These are phyloP conservation scores for Oxytorus armatus DNA, from an alignment of 2,888 invertebrate genomes.

Conservation along the genomic window DNA sequence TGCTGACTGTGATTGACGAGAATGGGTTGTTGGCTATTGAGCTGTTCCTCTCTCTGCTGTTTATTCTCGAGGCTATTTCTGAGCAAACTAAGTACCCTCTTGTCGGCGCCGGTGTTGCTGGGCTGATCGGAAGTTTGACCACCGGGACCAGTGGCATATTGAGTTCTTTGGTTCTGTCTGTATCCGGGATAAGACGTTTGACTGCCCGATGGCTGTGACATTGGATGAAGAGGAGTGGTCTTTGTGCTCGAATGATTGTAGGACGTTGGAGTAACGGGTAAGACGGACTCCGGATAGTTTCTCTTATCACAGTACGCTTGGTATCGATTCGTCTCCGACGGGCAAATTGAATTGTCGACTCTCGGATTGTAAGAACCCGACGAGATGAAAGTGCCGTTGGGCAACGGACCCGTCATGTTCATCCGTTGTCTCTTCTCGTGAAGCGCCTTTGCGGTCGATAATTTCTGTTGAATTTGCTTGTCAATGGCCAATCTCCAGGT, in stretches of 20 bases:
- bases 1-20: slow-evolving; percentile 80
- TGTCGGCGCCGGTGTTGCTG: slow-evolving; percentile 87
- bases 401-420: slow-evolving; percentile 73
- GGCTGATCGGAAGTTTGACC: slow-evolving; percentile 69
- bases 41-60: slow-evolving; percentile 81
- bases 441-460: slow-evolving; percentile 79
- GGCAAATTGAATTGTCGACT: slow-evolving; percentile 71
- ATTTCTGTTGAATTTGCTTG: slow-evolving; percentile 86
- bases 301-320: slow-evolving; percentile 81
- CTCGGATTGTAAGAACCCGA: slow-evolving; percentile 76
- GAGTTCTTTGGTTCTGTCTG: slow-evolving; percentile 76
- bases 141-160: slow-evolving; percentile 64
- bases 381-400: slow-evolving; percentile 76
- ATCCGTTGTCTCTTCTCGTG: slow-evolving; percentile 78
- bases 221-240: slow-evolving; percentile 55
- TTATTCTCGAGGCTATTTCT: slow-evolving; percentile 90
- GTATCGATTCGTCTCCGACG: slow-evolving; percentile 69
- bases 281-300: slow-evolving; percentile 74
- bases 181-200: slow-evolving; percentile 72
- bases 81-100: slow-evolving; percentile 89
- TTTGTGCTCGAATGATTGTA: slow-evolving; percentile 66
- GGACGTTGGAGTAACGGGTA: slow-evolving; percentile 71
- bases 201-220: slow-evolving; percentile 71
- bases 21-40: slow-evolving; percentile 80
- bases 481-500: slow-evolving; percentile 86